Percentiles rank a stretch among this genome's conserved stretches.
Conservation (phyloP, 2,797 vertebrate genomes). For the Semaprochilodus insignis region DNA sequence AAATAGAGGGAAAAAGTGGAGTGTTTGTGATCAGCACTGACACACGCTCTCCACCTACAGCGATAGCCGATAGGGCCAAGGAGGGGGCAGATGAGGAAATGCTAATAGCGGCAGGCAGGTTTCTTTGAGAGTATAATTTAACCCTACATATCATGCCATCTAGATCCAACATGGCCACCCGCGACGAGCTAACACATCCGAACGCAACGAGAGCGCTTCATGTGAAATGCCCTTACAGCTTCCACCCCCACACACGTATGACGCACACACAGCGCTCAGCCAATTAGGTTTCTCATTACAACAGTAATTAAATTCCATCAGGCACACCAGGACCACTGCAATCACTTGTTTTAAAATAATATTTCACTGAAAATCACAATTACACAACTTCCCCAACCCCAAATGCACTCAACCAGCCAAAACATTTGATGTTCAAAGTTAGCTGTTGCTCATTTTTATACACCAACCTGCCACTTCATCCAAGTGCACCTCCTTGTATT, state of each 20-base stretch:
- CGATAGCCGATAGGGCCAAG: neutral
- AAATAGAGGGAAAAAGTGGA: neutral
- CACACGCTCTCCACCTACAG: conserved; percentile 37
- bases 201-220: neutral
- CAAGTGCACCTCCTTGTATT: too few species aligned
- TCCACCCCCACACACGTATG: neutral
- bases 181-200: conserved; percentile 13
- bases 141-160: conserved; percentile 27
- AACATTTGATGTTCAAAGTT: too few species aligned
- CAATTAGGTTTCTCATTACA: neutral
- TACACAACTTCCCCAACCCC: too few species aligned
- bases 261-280: neutral
- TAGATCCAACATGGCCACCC: conserved; percentile 44
- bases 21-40: conserved; percentile 17
- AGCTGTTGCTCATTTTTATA: too few species aligned
- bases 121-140: conserved; percentile 44
- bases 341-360: neutral
- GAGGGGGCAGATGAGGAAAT: conserved; percentile 19
- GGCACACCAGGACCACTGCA: neutral
- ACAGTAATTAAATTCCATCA: neutral
- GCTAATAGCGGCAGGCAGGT: conserved; percentile 30
- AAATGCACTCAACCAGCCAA: too few species aligned
- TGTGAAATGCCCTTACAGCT: conserved; percentile 40
- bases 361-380: neutral
- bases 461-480: too few species aligned